phyloP scores from a whole-genome alignment of 2,888 invertebrate genomes.

The Epirrhoe alternata region DNA sequence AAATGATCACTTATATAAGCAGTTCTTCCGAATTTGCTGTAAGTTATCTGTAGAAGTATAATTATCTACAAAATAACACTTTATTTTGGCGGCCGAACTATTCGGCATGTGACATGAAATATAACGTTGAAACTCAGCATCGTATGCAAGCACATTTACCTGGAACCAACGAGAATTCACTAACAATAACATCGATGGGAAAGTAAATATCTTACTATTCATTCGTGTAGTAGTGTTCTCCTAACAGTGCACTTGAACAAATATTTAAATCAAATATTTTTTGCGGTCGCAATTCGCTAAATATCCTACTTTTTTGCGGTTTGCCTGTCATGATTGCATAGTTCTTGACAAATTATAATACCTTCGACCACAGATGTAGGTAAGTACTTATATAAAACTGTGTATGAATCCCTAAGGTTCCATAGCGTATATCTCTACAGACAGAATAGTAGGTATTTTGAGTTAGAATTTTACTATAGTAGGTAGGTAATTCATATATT shows the following conservation, averaged over 20 bases:
- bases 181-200: slow-evolving; percentile 74
- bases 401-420: too few relatives aligned
- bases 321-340: neutral
- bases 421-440: too few relatives aligned
- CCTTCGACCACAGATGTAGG: neutral
- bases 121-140: neutral
- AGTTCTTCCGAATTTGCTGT: too few relatives aligned
- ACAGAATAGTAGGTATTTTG: too few relatives aligned
- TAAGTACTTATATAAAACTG: neutral
- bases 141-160: slow-evolving; percentile 56
- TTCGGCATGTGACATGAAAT: neutral
- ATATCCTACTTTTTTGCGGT: slow-evolving; percentile 29
- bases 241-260: slow-evolving; percentile 56
- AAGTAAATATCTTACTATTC: slow-evolving; percentile 62
- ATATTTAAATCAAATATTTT: slow-evolving; percentile 52
- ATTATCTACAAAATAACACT: neutral
- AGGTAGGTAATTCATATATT: too few relatives aligned
- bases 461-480: too few relatives aligned
- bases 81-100: too few relatives aligned
- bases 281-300: slow-evolving; percentile 29
- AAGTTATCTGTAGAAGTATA: too few relatives aligned
- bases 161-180: slow-evolving; percentile 71
- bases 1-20: too few relatives aligned
- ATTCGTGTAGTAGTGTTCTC: slow-evolving; percentile 49
- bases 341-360: neutral